phyloP scores from a whole-genome alignment of 2,797 vertebrate species.

The Xenentodon cancila region DNA sequence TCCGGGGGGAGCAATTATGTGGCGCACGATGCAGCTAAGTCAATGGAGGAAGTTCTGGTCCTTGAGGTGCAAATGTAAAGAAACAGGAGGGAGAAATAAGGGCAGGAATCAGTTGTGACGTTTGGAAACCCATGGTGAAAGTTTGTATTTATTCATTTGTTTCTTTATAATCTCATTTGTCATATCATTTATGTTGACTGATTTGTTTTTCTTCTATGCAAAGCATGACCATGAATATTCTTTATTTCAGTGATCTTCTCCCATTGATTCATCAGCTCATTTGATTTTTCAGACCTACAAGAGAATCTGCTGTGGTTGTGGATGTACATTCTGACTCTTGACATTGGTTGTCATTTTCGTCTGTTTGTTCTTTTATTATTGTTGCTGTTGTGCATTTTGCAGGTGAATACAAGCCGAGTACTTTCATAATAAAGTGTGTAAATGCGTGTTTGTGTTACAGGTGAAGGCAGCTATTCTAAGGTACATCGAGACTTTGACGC shows the following conservation, averaged over 20 bases:
- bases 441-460: conserved; percentile 69
- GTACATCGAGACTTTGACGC: conserved; percentile 94
- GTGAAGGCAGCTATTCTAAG: conserved; percentile 97
- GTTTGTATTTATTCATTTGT: conserved; percentile 41
- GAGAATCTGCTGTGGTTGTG: conserved; percentile 47
- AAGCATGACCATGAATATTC: conserved; percentile 45
- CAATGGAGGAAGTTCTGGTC: conserved; percentile 59
- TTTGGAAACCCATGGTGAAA: conserved; percentile 46
- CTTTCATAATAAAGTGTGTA: conserved; percentile 3
- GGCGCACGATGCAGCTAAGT: conserved; percentile 60
- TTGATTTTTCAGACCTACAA: conserved; percentile 56
- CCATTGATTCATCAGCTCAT: conserved; percentile 44
- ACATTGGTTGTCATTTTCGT: conserved; percentile 21
- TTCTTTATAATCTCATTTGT: conserved; percentile 40
- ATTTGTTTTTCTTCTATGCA: conserved; percentile 11
- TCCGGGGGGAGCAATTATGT: conserved; percentile 86
- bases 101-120: conserved; percentile 53
- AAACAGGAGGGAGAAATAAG: conserved; percentile 29
- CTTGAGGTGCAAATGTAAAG: conserved; percentile 48
- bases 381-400: conserved; percentile 32
- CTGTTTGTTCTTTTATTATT: conserved; percentile 25
- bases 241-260: conserved; percentile 22
- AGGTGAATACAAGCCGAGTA: conserved; percentile 40
- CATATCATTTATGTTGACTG: conserved; percentile 34
- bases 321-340: conserved; percentile 35